Conservation (phyloP, 2,888 invertebrate species). For the Amblyjoppa proteus region DNA sequence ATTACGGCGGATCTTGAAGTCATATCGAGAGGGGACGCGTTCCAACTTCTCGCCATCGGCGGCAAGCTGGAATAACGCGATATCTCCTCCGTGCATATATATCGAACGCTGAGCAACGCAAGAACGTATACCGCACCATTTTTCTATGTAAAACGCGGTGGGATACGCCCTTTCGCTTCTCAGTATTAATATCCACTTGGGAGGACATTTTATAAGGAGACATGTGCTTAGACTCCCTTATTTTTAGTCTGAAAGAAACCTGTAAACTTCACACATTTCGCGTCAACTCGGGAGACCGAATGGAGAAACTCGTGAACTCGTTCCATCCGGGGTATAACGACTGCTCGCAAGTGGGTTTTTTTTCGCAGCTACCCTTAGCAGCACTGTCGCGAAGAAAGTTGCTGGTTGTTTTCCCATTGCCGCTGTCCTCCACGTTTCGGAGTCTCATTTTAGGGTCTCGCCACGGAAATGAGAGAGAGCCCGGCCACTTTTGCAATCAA, state of each 20-base stretch:
- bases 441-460: conserved; percentile 32
- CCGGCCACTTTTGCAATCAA: conserved; percentile 64
- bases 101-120: no score
- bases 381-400: conserved; percentile 33
- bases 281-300: neutral
- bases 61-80: neutral
- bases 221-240: neutral
- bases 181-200: neutral
- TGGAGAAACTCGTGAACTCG: neutral
- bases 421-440: neutral
- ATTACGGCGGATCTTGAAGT: neutral
- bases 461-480: conserved; percentile 25
- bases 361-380: conserved; percentile 6
- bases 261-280: neutral
- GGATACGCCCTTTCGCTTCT: no score
- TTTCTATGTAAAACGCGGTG: no score
- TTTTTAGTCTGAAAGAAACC: neutral
- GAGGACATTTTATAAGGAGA: neutral
- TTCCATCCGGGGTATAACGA: conserved; percentile 11
- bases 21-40: neutral
- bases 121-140: no score
- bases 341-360: neutral
- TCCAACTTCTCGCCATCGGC: neutral
- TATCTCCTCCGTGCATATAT: neutral
- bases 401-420: conserved; percentile 33